A percentile compares a stretch with the other conserved stretches of the same genome.
phyloP scores from a whole-genome alignment of 2,113 vertebrate genomes.

The Hyaena hyaena region DNA sequence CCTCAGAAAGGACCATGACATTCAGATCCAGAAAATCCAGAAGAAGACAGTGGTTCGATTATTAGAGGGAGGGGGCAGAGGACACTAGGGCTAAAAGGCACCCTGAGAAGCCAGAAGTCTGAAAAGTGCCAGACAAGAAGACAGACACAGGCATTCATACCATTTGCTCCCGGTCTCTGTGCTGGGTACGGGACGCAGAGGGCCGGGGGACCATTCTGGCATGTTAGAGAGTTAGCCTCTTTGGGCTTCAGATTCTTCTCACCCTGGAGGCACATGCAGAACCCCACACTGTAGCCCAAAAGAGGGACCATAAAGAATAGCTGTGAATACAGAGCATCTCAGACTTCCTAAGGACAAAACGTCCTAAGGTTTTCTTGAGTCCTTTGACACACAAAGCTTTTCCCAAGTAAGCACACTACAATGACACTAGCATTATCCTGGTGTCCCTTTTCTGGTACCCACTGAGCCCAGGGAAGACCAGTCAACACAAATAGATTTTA shows the following conservation, averaged over 20 bases:
- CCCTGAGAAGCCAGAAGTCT: background rate
- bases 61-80: background rate
- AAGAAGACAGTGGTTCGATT: background rate
- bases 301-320: background rate
- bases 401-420: background rate
- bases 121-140: background rate
- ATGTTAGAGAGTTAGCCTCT: background rate
- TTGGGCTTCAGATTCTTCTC: background rate
- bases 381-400: background rate
- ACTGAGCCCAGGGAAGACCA: background rate
- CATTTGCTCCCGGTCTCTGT: background rate
- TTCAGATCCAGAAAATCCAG: background rate
- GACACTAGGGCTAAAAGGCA: background rate
- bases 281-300: background rate
- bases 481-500: background rate
- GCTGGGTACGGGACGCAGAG: background rate
- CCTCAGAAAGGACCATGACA: background rate
- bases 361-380: background rate
- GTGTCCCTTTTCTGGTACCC: background rate
- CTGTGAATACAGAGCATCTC: background rate
- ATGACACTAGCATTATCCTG: background rate
- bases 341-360: slow-evolving; percentile 8
- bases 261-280: background rate
- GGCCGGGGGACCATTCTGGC: background rate
- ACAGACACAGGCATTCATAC: background rate